Evolutionary conservation across 1,140 invertebrate genomes (phyloP), one percentile per base, ranked within the genome.

Genomic region (Scaptomyza pallida): DNA sequence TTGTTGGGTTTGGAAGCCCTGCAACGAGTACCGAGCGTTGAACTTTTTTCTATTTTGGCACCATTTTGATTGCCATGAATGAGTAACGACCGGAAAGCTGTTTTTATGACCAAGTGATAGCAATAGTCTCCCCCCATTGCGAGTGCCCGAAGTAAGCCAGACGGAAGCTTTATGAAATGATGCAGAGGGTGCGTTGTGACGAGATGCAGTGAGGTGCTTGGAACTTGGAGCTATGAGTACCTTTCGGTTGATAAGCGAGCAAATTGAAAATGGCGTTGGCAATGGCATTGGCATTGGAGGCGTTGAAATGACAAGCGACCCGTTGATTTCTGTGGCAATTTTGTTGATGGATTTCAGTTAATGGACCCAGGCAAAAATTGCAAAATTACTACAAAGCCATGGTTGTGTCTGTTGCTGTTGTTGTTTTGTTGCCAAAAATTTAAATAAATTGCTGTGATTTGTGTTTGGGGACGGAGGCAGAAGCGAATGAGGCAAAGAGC

Each of bases 31-130:
- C 56, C n/a, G 41, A 52, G 47, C 48, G 48, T 52, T 45, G 62
- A 72, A 77, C 73, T 77, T 88, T 88, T 88, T 86, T 86, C 75
- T 81, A 78, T 82, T 86, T 88, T 82, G 82, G 78, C 82, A 86
- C 78, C 82, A 82, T 88, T 86, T 86, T 86, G 78, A 86, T 86
- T 88, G 82, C 75, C 78, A 88, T 88, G 82, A 88, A 88, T 88
- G 82, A 88, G 82, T 88, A 88, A 88, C 82, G 82, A 88, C 75
- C 82, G 82, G 82, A 88, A 88, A 88, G 82, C 82, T 89, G 82
- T 82, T 88, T 88, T 88, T 88, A 88, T 88, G 82, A 55, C 82
- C 83, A 50, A 86, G 73, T 88, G 81, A 86, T 86, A 86, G 77
- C 78, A 21, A 45, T 51, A 64, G 71, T 9, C n/a, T n/a, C 26